Conservation (phyloP, 2,888 invertebrate genomes). For the Prenolepis imparis region DNA sequence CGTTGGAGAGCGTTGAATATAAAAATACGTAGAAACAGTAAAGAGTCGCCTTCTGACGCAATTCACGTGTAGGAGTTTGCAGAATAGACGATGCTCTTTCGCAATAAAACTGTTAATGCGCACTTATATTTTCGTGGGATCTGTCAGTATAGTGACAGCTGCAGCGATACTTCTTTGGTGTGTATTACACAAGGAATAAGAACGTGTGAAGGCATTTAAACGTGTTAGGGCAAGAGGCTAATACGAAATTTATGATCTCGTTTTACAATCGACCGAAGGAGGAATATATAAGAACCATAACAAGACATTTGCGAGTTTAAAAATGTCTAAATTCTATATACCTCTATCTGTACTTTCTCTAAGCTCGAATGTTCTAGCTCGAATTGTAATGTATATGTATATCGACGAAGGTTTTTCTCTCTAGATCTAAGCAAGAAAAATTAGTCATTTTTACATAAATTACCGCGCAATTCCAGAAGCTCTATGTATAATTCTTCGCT, state of each 20-base stretch:
- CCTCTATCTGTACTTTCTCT: not conserved
- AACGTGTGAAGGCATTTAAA: conserved; percentile 36
- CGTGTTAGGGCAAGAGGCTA: not conserved
- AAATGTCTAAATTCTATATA: conserved; percentile 24
- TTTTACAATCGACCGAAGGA: conserved; percentile 34
- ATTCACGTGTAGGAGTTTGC: not conserved
- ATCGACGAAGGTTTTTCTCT: too few relatives aligned
- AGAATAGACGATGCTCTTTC: not conserved
- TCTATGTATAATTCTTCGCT: not conserved
- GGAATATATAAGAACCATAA: conserved; percentile 29
- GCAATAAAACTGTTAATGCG: not conserved
- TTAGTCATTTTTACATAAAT: not conserved
- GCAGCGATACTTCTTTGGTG: conserved; percentile 1
- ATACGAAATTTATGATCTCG: conserved; percentile 46
- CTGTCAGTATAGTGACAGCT: conserved; percentile 12
- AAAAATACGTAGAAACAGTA: not conserved
- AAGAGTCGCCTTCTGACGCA: not conserved
- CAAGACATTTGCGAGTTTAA: not conserved
- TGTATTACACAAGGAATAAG: not conserved
- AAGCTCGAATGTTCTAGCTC: not conserved
- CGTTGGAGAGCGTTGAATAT: not conserved
- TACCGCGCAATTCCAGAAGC: not conserved
- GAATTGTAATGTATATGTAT: not conserved
- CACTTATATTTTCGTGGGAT: conserved; percentile 33
- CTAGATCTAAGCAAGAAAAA: not conserved